phyloP scores from a whole-genome alignment of 2,797 vertebrate species.

The Oreonectes daqikongensis region DNA sequence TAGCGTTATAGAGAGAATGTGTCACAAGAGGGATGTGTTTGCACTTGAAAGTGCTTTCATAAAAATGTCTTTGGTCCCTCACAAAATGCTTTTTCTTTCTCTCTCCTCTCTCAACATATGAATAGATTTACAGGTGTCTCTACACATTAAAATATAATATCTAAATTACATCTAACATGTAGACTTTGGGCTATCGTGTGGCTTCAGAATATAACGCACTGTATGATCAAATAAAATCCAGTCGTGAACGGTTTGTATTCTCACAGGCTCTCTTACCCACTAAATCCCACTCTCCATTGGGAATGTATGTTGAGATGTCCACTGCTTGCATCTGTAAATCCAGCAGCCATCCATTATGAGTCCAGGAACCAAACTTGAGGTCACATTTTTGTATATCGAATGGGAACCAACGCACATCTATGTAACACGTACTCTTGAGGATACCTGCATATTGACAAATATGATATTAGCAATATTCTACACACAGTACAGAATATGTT shows the following conservation, averaged over 20 bases:
- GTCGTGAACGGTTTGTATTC: not conserved
- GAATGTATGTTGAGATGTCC: conserved; percentile 89
- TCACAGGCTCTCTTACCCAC: conserved; percentile 76
- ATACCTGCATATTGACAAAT: conserved; percentile 68
- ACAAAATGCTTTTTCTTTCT: not conserved
- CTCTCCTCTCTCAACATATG: too few species aligned
- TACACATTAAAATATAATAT: not conserved
- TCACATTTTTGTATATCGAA: conserved; percentile 92
- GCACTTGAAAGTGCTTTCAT: not conserved
- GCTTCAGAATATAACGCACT: not conserved
- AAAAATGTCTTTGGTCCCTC: conserved; percentile 1
- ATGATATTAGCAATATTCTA: not conserved
- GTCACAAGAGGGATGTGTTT: conserved; percentile 19
- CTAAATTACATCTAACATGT: too few species aligned
- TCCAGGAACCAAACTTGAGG: conserved; percentile 95
- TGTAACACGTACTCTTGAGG: conserved; percentile 88
- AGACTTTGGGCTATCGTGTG: not conserved
- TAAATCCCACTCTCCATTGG: conserved; percentile 92
- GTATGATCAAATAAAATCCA: not conserved
- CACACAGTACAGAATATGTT: too few species aligned
- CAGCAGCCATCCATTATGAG: conserved; percentile 88
- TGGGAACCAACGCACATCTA: conserved; percentile 93
- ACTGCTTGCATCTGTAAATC: conserved; percentile 91
- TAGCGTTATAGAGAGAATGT: not conserved
- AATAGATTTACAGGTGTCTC: too few species aligned